Evolutionary conservation across 2,113 vertebrate species (phyloP).

Genomic region (Manacus vitellinus): DNA sequence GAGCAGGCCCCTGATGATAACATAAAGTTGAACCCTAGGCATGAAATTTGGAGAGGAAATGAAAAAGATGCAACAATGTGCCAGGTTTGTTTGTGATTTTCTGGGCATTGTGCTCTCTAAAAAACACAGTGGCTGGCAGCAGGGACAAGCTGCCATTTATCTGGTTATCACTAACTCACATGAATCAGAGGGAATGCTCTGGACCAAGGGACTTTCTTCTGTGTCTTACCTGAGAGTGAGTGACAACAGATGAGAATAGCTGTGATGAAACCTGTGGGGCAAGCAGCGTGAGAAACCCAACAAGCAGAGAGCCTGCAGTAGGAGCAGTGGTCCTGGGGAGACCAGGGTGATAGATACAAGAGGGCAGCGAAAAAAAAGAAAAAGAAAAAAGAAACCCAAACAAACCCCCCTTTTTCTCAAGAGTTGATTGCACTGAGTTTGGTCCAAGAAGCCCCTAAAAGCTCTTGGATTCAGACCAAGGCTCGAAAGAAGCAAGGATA

Average conservation of each 20-base stretch:
- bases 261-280: not conserved
- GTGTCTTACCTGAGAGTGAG: not conserved
- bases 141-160: not conserved
- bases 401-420: not conserved
- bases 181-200: not conserved
- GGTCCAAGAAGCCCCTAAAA: not conserved
- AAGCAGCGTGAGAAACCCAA: not conserved
- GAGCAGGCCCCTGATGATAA: not conserved
- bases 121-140: not conserved
- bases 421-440: not conserved
- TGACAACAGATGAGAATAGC: not conserved
- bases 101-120: not conserved
- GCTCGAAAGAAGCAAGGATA: not conserved
- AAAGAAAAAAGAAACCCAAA: accelerated
- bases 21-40: not conserved
- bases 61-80: accelerated
- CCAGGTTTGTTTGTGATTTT: not conserved
- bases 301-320: not conserved
- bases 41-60: not conserved
- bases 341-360: not conserved
- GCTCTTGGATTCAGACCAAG: not conserved
- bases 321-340: not conserved
- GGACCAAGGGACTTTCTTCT: not conserved
- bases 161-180: not conserved
- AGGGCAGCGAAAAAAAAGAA: too few species aligned